Evolutionary conservation across 1,140 invertebrate species (phyloP).

Genomic region (Hirudo medicinalis): DNA sequence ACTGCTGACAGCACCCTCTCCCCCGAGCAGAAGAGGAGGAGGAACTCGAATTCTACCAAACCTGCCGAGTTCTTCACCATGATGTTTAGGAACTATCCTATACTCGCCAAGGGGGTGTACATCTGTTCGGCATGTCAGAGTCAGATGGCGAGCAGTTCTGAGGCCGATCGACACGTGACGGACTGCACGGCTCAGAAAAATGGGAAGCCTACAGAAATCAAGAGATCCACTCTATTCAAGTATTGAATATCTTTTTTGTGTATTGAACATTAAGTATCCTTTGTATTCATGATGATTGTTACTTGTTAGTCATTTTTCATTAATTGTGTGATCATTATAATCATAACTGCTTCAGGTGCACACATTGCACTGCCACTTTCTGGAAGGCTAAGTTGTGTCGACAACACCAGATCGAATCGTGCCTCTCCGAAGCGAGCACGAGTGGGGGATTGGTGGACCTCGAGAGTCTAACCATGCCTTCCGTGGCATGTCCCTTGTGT

Average conservation of each 20-base stretch:
- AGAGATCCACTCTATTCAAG: conserved; percentile 15
- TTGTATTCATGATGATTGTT: too few relatives aligned
- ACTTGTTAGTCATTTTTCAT: too few relatives aligned
- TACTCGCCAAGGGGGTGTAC: conserved; percentile 14
- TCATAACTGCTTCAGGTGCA: not conserved
- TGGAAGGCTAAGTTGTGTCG: conserved; percentile 16
- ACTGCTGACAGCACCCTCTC: conserved; percentile 14
- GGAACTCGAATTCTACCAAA: not conserved
- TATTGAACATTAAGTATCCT: too few relatives aligned
- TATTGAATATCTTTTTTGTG: too few relatives aligned
- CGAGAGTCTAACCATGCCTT: conserved; percentile 8
- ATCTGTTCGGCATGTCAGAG: conserved; percentile 1
- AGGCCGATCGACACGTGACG: not conserved
- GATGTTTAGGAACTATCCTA: conserved; percentile 13
- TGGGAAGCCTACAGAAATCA: not conserved
- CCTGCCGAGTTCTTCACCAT: conserved; percentile 11
- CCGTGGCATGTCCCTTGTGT: conserved; percentile 11
- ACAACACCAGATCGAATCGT: conserved; percentile 12
- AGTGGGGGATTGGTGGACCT: not conserved
- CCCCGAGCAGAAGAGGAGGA: conserved; percentile 10
- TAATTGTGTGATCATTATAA: too few relatives aligned
- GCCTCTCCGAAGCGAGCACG: not conserved
- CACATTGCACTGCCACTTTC: conserved; percentile 7
- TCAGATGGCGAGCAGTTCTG: not conserved
- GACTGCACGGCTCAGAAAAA: not conserved